phyloP scores from a whole-genome alignment of 1,140 invertebrate species.

The Microplitis mediator region DNA sequence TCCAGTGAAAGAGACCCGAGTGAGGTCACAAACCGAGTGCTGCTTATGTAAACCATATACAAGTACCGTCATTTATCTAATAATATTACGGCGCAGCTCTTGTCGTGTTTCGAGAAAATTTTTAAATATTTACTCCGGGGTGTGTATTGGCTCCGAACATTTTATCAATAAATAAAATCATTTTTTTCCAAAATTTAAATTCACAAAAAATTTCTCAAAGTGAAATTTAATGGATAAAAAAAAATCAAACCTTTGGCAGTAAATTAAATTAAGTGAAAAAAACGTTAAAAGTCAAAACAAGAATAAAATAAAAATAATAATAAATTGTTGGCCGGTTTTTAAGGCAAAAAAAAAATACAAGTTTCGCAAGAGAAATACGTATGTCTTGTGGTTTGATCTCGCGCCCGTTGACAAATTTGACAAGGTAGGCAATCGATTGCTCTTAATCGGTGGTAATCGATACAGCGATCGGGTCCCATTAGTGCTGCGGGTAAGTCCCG shows the following conservation, averaged over 20 bases:
- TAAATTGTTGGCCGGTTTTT: background rate
- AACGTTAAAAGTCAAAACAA: background rate
- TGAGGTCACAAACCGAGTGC: constrained; percentile 33
- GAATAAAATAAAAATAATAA: background rate
- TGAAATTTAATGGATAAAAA: too few relatives aligned
- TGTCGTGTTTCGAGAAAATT: too few relatives aligned
- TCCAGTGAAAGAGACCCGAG: background rate
- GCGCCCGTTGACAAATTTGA: constrained; percentile 61
- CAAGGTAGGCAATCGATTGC: constrained; percentile 57
- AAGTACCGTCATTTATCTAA: constrained; percentile 52
- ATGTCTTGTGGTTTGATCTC: constrained; percentile 38
- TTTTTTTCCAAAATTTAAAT: too few relatives aligned
- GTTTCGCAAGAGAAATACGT: constrained; percentile 17
- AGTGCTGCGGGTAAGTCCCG: constrained; percentile 25
- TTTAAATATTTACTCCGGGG: too few relatives aligned
- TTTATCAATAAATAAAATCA: too few relatives aligned
- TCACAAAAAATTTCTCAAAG: too few relatives aligned
- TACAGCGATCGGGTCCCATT: constrained; percentile 59
- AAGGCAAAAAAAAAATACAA: background rate
- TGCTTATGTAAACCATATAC: constrained; percentile 51
- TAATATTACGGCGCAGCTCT: constrained; percentile 49
- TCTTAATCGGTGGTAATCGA: constrained; percentile 57
- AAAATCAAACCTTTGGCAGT: too few relatives aligned
- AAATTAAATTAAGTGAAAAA: background rate
- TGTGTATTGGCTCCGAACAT: too few relatives aligned